Evolutionary conservation across 2,888 invertebrate genomes (phyloP).

Genomic region (Steinernema carpocapsae): DNA sequence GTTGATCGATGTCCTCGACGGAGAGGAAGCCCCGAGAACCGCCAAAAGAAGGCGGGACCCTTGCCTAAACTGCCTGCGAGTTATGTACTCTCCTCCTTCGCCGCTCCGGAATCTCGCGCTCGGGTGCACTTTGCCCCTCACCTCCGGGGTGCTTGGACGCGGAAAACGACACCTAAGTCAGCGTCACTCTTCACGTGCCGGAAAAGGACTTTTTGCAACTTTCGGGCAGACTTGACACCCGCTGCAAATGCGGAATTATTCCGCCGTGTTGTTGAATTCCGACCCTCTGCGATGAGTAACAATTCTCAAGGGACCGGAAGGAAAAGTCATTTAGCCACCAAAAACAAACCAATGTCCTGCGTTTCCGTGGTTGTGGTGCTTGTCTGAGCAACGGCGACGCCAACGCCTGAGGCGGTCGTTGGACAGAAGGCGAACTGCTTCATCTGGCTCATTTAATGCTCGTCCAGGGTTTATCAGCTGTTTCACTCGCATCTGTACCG

Average conservation of each 20-base stretch:
- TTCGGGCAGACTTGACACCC: too few relatives aligned
- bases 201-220: too few relatives aligned
- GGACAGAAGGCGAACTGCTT: too few relatives aligned
- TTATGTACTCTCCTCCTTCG: neutral
- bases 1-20: neutral
- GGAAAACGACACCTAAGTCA: too few relatives aligned
- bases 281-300: neutral
- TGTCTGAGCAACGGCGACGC: too few relatives aligned
- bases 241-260: too few relatives aligned
- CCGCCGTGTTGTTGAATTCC: too few relatives aligned
- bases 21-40: neutral
- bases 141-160: too few relatives aligned
- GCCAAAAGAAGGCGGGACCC: neutral
- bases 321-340: conserved; percentile 6
- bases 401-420: neutral
- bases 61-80: neutral
- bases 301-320: neutral
- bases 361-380: neutral
- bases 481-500: neutral
- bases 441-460: neutral
- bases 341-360: conserved; percentile 1
- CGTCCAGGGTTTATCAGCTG: neutral
- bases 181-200: too few relatives aligned
- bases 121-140: neutral
- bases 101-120: neutral